A percentile compares a stretch with the other conserved stretches of the same genome.
Evolutionary conservation across 2,113 vertebrate genomes (phyloP).

Genomic region (Dromaius novaehollandiae): DNA sequence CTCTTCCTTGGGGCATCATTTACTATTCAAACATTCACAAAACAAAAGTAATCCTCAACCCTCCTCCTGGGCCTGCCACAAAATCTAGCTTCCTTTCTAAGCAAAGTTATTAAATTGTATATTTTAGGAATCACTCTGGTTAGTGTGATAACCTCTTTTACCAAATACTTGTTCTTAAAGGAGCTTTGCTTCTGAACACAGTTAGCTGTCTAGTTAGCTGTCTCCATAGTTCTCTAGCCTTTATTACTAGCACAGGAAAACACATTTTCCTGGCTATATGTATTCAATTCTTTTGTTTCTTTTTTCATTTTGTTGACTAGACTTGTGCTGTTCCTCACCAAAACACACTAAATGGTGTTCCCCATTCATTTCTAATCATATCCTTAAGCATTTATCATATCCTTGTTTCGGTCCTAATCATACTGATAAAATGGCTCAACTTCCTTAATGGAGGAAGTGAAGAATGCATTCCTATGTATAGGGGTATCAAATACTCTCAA

Average conservation of each 20-base stretch:
- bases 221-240: not conserved
- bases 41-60: slow-evolving; percentile 5
- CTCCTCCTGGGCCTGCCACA: not conserved
- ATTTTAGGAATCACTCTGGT: not conserved
- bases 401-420: not conserved
- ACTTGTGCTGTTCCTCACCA: not conserved
- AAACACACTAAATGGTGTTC: not conserved
- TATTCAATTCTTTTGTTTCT: not conserved
- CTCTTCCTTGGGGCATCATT: not conserved
- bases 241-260: not conserved
- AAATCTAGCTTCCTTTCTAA: not conserved
- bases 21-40: slow-evolving; percentile 35
- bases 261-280: not conserved
- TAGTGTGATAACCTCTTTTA: not conserved
- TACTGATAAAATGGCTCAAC: not conserved
- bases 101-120: not conserved
- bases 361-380: not conserved
- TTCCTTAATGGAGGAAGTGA: not conserved
- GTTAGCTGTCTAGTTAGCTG: not conserved
- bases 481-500: not conserved
- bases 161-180: not conserved
- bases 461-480: not conserved
- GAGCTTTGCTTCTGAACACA: not conserved
- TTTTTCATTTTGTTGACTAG: not conserved
- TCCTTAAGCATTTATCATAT: not conserved